Evolutionary conservation across 2,888 invertebrate species (phyloP), one percentile per base, ranked within the genome.

Genomic region (Sminthurinus aureus): DNA sequence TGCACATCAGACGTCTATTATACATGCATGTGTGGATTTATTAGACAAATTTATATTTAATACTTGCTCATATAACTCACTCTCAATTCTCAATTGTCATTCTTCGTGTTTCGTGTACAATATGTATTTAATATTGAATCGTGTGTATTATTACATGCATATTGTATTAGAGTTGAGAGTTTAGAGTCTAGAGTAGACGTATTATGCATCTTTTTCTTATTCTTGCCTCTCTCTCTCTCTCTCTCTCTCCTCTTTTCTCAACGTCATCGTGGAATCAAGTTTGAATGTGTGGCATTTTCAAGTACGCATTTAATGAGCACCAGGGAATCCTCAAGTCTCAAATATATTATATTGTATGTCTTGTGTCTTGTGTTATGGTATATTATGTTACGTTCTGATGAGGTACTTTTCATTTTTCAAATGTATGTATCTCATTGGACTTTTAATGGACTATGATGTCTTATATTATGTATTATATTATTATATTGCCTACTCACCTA

Each of bases 231-330:
- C 75, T 75, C 75, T 75, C 51, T 52, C 52, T 75, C 51, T 75
- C 75, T 75, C 74, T 3, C 38, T 67, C 22, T 67, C 8, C n/a
- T 67, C 0, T 67, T 18, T 67, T n/a, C n/a, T 38, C 38, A 38
- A 38, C 38, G 38, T 67, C n/a, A 24, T 71, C 71, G 24, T 20
- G 24, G 24, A 71, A 76, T 76, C 58, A 76, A 76, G 52, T 74
- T 38, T 26, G 81, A 81, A 81, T 75, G 64, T 81, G 81, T 81
- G 81, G 38, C 81, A 74, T 81, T 81, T 74, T 81, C 81, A 81
- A 81, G 81, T 81, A 75, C 81, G 58, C 73, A 73, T 71, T 71
- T 73, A 80, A 80, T 80, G 80, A 73, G 79, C 38, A 58, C 52
- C 52, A 80, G 80, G 80, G 80, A 80, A 80, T 80, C 80, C 71